phyloP scores from a whole-genome alignment of 2,888 invertebrate species.

The Norana najaformis region DNA sequence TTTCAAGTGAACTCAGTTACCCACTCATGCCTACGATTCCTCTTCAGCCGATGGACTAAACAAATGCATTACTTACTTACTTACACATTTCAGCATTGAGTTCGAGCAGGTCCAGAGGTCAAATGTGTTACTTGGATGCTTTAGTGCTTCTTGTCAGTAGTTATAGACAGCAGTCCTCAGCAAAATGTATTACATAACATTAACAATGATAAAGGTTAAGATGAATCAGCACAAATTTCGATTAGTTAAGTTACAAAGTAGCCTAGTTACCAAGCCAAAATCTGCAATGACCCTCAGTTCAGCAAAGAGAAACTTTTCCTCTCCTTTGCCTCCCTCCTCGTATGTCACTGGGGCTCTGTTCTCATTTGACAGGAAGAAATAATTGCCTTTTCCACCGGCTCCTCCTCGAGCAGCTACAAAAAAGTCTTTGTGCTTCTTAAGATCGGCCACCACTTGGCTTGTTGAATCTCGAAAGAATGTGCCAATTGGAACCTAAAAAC shows the following conservation, averaged over 20 bases:
- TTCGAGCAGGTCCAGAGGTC: too few species aligned
- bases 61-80: too few species aligned
- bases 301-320: slow-evolving; percentile 68
- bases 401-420: slow-evolving; percentile 94
- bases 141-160: too few species aligned
- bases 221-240: neutral
- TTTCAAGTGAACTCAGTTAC: too few species aligned
- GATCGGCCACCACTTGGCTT: slow-evolving; percentile 72
- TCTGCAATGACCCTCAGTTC: slow-evolving; percentile 93
- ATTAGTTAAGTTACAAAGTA: neutral
- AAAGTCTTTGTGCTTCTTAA: slow-evolving; percentile 72
- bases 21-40: too few species aligned
- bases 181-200: neutral
- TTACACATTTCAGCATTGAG: too few species aligned
- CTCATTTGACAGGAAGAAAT: slow-evolving; percentile 80
- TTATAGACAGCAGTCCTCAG: too few species aligned
- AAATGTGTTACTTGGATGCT: too few species aligned
- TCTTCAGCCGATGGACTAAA: too few species aligned
- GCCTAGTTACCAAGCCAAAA: slow-evolving; percentile 69
- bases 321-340: slow-evolving; percentile 82
- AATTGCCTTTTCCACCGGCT: slow-evolving; percentile 92
- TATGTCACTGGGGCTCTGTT: slow-evolving; percentile 80
- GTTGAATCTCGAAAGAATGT: slow-evolving; percentile 69
- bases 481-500: slow-evolving; percentile 65
- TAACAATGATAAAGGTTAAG: neutral